Base-by-base conservation (phyloP, 2,888 invertebrate genomes). In the Drosophila quasianomalipes region DNA sequence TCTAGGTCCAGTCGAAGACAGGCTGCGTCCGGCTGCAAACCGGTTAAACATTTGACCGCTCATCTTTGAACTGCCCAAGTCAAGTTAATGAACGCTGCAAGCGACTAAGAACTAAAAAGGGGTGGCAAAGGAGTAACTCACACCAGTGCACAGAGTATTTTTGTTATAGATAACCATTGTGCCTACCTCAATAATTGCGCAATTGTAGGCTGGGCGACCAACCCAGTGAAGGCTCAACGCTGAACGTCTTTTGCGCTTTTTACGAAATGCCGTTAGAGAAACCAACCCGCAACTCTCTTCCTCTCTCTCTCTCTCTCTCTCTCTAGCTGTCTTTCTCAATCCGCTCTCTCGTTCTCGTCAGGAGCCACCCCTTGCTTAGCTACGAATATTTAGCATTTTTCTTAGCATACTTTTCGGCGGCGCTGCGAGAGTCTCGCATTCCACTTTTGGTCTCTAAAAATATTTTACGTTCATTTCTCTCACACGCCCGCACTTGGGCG, bases 141-240 rank as follows among this genome's bases (percentile, higher is more conserved):
- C 19, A 35, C 30, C 28, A 51, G 1, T 19, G 16, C 19, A 54
- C 57, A 31, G 26, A 35, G 53, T 77, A 67, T 59, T 39, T 22
- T 47, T 49, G 61, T 71, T 55, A 73, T 62, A 66, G 72, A 66
- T 67, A 63, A 35, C 37, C 47, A 51, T 75, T 74, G 70, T 79
- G 89, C 87, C 90, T 90, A 90, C 90, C 90, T 91, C 90, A 90
- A 90, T 89, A 88, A 69, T 77, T 79, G 81, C 72, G 69, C 89
- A 84, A 82, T 81, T 77, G 84, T 64, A 62, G 65, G 70, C 59
- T 54, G 72, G 62, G 57, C 78, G 51, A 62, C 83, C 82, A 86
- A 75, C 80, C 84, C 73, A 65, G 60, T 39, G 64, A 73, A 51
- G 66, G 67, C 70, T 53, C 67, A 69, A 57, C 51, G 69, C 52